Evolutionary conservation across 2,888 invertebrate species (phyloP).

Genomic region (Polydesmus complanatus): DNA sequence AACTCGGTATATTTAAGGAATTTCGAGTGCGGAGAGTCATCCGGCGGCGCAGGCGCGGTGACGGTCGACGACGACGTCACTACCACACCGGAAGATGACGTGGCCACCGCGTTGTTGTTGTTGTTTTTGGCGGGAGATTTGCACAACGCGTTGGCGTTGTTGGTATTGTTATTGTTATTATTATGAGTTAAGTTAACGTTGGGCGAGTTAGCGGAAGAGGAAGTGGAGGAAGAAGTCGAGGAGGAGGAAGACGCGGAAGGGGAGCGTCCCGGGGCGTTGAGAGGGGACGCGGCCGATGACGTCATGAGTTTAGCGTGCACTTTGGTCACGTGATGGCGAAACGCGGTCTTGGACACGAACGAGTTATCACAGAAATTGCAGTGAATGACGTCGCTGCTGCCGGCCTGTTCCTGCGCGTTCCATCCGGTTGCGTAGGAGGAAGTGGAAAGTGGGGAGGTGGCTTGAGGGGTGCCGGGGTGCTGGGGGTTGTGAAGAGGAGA

Average conservation of each 20-base stretch:
- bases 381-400: conserved; percentile 63
- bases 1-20: conserved; percentile 97
- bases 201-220: not conserved
- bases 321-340: conserved; percentile 87
- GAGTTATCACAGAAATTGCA: conserved; percentile 91
- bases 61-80: not conserved
- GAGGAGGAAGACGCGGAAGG: conserved; percentile 18
- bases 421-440: not conserved
- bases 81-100: not conserved
- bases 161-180: not conserved
- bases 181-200: not conserved
- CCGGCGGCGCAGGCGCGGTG: conserved; percentile 36
- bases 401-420: conserved; percentile 45
- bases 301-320: conserved; percentile 74
- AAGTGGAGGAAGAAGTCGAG: conserved; percentile 19
- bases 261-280: not conserved
- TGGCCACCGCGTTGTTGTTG: conserved; percentile 24
- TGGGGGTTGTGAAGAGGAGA: conserved; percentile 33
- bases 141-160: not conserved
- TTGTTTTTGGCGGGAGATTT: conserved; percentile 34
- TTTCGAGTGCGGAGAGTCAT: conserved; percentile 90
- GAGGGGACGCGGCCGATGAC: conserved; percentile 20
- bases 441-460: conserved; percentile 7
- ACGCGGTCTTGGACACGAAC: conserved; percentile 91
- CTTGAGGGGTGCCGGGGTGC: conserved; percentile 25